A percentile compares a stretch with the other conserved stretches of the same genome.
Evolutionary conservation across 2,797 vertebrate species (phyloP).

Genomic region (Acanthopagrus latus): DNA sequence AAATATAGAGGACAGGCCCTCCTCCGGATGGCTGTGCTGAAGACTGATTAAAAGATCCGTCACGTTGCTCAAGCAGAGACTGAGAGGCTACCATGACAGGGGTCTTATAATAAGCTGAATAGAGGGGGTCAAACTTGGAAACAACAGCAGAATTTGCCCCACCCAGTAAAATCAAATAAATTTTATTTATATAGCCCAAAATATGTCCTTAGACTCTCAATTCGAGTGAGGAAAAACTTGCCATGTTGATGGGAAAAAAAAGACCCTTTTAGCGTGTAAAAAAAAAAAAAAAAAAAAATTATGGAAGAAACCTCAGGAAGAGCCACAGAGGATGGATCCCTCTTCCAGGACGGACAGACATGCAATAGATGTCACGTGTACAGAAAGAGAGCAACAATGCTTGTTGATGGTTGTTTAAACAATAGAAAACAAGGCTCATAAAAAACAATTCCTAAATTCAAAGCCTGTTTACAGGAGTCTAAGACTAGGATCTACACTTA

Average conservation of each 20-base stretch:
- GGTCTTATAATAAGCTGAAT: slow-evolving; percentile 29
- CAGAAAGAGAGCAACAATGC: not conserved
- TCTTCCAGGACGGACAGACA: no score
- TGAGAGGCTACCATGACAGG: slow-evolving; percentile 2
- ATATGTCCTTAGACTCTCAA: no score
- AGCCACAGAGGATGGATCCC: no score
- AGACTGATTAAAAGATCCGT: slow-evolving; percentile 41
- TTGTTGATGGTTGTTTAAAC: not conserved
- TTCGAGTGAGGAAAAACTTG: no score
- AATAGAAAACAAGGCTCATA: slow-evolving; percentile 7
- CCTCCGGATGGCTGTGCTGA: slow-evolving; percentile 36
- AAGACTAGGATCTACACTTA: not conserved
- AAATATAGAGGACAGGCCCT: slow-evolving; percentile 41
- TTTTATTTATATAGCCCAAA: no score
- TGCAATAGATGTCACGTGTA: no score
- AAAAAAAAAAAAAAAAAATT: no score
- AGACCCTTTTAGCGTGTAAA: no score
- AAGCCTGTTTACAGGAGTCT: not conserved
- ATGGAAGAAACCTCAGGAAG: no score
- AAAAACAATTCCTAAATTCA: slow-evolving; percentile 10
- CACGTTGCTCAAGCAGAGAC: slow-evolving; percentile 3
- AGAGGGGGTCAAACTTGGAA: slow-evolving; percentile 27
- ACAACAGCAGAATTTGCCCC: slow-evolving; percentile 4
- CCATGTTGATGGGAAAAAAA: no score
- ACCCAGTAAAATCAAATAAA: not conserved